Conservation (phyloP, 1,140 invertebrate species). For the Meloidogyne hapla region DNA sequence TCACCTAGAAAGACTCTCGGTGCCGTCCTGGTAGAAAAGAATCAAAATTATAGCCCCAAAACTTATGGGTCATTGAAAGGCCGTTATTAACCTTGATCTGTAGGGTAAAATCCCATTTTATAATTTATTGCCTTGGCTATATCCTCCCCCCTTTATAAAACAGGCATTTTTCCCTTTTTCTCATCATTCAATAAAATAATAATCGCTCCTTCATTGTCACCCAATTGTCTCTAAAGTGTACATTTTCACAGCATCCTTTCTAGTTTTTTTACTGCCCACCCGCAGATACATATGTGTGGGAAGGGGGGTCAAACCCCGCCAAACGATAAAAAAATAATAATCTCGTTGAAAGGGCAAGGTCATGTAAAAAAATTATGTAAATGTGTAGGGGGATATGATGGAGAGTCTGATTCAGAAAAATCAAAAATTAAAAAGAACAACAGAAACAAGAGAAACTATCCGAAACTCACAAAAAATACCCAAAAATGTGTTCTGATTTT, state of each 20-base stretch:
- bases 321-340: conserved; percentile 13
- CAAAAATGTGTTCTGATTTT: not conserved
- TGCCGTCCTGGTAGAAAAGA: no score
- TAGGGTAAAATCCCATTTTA: not conserved
- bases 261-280: not conserved
- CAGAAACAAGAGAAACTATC: not conserved
- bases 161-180: conserved; percentile 2
- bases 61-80: no score
- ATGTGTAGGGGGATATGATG: not conserved
- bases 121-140: not conserved
- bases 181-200: not conserved
- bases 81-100: not conserved
- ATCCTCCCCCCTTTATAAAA: not conserved
- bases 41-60: no score
- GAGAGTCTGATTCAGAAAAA: not conserved
- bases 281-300: not conserved
- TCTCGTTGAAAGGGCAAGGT: conserved; percentile 14
- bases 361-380: conserved; percentile 6
- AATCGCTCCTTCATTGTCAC: not conserved
- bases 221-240: not conserved
- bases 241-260: not conserved
- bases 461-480: not conserved
- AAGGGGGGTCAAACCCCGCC: not conserved
- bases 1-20: not conserved
- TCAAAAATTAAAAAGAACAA: not conserved